Conservation (phyloP, 2,888 invertebrate genomes). For the Rhaphigaster nebulosa region DNA sequence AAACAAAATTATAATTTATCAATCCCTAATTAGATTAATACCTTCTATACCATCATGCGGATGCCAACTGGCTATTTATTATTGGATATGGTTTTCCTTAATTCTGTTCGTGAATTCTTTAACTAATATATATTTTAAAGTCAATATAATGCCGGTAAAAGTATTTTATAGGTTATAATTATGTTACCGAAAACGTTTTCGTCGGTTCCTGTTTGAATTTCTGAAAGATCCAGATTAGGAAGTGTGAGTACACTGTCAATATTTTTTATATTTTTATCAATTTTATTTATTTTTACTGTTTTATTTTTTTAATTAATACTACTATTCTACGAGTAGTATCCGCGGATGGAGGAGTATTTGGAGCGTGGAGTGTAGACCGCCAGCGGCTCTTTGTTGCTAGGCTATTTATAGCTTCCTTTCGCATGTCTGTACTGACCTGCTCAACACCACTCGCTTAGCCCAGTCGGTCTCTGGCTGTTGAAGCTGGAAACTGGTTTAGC, state of each 20-base stretch:
- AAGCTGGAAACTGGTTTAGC: background rate
- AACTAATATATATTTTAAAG: too few relatives aligned
- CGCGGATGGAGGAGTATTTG: background rate
- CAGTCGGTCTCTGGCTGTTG: background rate
- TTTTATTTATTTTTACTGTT: background rate
- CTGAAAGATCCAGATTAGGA: too few relatives aligned
- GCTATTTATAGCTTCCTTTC: constrained; percentile 45
- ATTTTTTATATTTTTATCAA: background rate
- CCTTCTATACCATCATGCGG: too few relatives aligned
- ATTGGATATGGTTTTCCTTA: too few relatives aligned
- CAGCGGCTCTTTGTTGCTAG: background rate
- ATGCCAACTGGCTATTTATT: too few relatives aligned
- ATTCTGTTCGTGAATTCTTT: too few relatives aligned
- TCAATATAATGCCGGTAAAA: too few relatives aligned
- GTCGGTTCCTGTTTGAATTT: too few relatives aligned
- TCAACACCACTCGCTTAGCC: background rate
- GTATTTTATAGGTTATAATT: too few relatives aligned
- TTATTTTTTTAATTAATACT: background rate
- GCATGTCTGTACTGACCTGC: constrained; percentile 33
- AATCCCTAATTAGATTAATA: too few relatives aligned
- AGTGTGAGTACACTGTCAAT: background rate
- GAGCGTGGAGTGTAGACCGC: background rate
- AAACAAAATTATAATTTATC: too few relatives aligned
- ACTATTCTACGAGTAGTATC: background rate
- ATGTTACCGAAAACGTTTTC: too few relatives aligned